Evolutionary conservation across 1,140 invertebrate species (phyloP).

Genomic region (Orchesella cincta): DNA sequence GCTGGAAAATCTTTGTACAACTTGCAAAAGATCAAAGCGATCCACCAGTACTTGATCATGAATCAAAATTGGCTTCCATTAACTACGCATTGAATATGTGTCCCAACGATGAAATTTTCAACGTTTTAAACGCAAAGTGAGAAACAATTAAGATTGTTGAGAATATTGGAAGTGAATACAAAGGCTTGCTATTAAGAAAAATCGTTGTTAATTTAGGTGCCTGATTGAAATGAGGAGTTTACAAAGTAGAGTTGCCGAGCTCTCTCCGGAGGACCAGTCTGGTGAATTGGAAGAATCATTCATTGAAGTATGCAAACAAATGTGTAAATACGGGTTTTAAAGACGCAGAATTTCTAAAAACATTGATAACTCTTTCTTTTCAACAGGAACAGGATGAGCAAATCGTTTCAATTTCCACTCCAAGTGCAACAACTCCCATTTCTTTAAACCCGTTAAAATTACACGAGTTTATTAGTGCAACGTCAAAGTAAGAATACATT

Average conservation of each 20-base stretch:
- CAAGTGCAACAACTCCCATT: background rate
- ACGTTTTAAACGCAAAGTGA: slow-evolving; percentile 51
- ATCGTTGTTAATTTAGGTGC: background rate
- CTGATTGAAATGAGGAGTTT: slow-evolving; percentile 4
- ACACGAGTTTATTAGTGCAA: slow-evolving; percentile 40
- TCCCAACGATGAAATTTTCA: slow-evolving; percentile 46
- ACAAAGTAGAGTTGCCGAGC: slow-evolving; percentile 28
- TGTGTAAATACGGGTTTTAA: too few relatives aligned
- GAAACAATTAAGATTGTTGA: background rate
- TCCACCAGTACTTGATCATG: slow-evolving; percentile 42
- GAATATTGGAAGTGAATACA: background rate
- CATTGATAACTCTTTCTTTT: too few relatives aligned
- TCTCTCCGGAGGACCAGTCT: slow-evolving; percentile 34
- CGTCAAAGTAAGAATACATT: slow-evolving; percentile 36
- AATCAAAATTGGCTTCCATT: slow-evolving; percentile 40
- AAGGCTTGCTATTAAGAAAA: background rate
- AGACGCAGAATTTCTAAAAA: too few relatives aligned
- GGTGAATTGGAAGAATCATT: slow-evolving; percentile 17
- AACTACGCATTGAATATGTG: slow-evolving; percentile 48
- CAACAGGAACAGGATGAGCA: slow-evolving; percentile 23
- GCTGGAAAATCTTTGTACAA: slow-evolving; percentile 59
- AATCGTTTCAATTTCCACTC: too few relatives aligned
- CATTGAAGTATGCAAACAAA: slow-evolving; percentile 4
- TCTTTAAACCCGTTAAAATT: slow-evolving; percentile 35
- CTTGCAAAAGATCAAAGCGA: slow-evolving; percentile 45